phyloP scores from a whole-genome alignment of 2,888 invertebrate species.

The Erynnis tages region DNA sequence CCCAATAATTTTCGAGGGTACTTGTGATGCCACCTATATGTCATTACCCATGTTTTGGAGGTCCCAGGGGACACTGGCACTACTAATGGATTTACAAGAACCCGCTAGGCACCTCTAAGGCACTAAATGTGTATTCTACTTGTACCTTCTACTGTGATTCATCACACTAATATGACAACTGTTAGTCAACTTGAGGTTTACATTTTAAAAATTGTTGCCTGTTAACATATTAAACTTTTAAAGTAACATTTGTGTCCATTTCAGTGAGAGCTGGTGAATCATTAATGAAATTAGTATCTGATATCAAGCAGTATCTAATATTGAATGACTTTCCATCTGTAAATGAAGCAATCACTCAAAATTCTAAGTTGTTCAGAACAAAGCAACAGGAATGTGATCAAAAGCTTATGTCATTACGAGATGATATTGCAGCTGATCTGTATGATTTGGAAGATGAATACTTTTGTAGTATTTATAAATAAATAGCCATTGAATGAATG shows the following conservation, averaged over 20 bases:
- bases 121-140: no score
- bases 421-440: conserved; percentile 97
- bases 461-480: conserved; percentile 92
- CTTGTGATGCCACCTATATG: no score
- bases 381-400: conserved; percentile 97
- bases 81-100: no score
- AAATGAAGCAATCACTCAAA: conserved; percentile 97
- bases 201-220: no score
- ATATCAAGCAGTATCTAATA: conserved; percentile 98
- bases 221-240: no score
- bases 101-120: no score
- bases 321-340: conserved; percentile 99
- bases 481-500: conserved; percentile 28
- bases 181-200: no score
- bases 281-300: conserved; percentile 97
- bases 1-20: no score
- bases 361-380: conserved; percentile 93
- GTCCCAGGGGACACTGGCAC: no score
- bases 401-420: conserved; percentile 93
- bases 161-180: no score
- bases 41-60: no score
- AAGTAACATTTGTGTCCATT: conserved; percentile 36
- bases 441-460: conserved; percentile 97
- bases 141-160: no score
- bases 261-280: conserved; percentile 97